Percentiles rank a stretch among this genome's conserved stretches.
phyloP scores from a whole-genome alignment of 2,888 invertebrate species.

The Gymnoscelis rufifasciata region DNA sequence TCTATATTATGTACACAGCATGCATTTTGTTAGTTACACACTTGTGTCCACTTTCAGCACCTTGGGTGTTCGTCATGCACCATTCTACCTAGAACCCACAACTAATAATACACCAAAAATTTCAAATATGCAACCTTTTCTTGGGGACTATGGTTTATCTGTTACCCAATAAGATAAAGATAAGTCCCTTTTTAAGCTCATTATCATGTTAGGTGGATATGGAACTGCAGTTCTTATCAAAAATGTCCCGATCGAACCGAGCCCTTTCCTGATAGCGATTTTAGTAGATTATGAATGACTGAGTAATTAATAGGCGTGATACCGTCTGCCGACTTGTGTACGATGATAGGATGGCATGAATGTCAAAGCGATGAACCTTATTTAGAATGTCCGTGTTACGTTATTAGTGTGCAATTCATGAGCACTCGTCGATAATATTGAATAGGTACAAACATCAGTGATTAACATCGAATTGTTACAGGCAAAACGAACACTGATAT shows the following conservation, averaged over 20 bases:
- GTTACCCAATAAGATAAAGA: constrained; percentile 32
- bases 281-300: constrained; percentile 64
- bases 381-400: constrained; percentile 76
- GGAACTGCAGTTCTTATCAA: constrained; percentile 67
- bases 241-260: constrained; percentile 61
- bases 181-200: constrained; percentile 58
- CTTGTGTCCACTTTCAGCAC: constrained; percentile 71
- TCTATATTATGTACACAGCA: constrained; percentile 78
- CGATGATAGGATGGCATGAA: constrained; percentile 75
- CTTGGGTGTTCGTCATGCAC: constrained; percentile 72
- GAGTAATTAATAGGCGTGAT: constrained; percentile 69
- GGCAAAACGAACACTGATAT: constrained; percentile 67
- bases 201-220: constrained; percentile 67
- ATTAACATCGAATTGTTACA: constrained; percentile 66
- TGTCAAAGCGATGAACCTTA: constrained; percentile 79
- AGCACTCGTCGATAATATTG: constrained; percentile 53
- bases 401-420: constrained; percentile 75
- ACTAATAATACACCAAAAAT: constrained; percentile 74
- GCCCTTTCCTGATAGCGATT: constrained; percentile 73
- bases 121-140: constrained; percentile 55
- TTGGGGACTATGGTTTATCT: constrained; percentile 28
- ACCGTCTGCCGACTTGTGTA: constrained; percentile 48
- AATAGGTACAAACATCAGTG: constrained; percentile 47
- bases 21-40: constrained; percentile 79
- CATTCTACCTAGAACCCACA: constrained; percentile 78